These are phyloP conservation scores for Tragelaphus strepsiceros DNA, from an alignment of 2,113 vertebrate genomes.

Conservation along the genomic window DNA sequence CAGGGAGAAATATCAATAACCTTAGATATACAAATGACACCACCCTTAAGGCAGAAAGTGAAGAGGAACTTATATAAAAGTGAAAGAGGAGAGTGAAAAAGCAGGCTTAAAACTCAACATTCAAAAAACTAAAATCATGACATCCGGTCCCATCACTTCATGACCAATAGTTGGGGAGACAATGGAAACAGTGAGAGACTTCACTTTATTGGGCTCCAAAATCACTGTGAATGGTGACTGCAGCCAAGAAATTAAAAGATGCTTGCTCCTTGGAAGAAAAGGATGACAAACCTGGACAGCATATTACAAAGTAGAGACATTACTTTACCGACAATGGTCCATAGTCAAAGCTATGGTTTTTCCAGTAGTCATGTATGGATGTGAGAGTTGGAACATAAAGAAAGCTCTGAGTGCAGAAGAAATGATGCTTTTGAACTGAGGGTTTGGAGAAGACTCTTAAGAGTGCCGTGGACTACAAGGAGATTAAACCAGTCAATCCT, in stretches of 20 bases:
- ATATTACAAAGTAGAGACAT: not conserved
- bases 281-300: not conserved
- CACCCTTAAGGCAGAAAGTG: not conserved
- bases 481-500: not conserved
- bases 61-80: not conserved
- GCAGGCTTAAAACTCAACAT: not conserved
- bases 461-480: not conserved
- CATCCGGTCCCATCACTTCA: not conserved
- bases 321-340: not conserved
- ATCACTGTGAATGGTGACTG: not conserved
- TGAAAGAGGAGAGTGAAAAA: not conserved
- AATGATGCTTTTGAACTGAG: not conserved
- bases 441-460: not conserved
- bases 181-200: not conserved
- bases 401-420: not conserved
- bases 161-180: not conserved
- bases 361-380: not conserved
- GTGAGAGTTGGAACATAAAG: not conserved
- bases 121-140: not conserved
- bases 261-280: not conserved
- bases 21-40: not conserved
- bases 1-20: not conserved
- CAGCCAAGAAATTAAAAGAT: not conserved
- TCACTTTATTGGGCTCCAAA: not conserved
- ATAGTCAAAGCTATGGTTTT: not conserved